phyloP scores from a whole-genome alignment of 2,113 vertebrate genomes.

The Diadophis punctatus region DNA sequence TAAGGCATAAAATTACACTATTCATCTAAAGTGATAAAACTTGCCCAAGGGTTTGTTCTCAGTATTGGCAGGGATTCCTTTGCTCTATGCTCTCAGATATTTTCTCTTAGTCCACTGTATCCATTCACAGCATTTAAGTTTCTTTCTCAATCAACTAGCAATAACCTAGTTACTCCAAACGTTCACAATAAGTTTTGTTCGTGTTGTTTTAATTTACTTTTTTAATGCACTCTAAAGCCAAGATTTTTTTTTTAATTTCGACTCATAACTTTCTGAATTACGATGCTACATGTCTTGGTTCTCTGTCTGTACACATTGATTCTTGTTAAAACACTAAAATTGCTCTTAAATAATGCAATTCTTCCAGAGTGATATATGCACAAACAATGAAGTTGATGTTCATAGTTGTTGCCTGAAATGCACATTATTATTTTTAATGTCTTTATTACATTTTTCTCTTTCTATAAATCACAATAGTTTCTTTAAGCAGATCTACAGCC shows the following conservation, averaged over 20 bases:
- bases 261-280: not conserved
- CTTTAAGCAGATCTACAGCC: too few species aligned
- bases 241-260: too few species aligned
- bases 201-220: not conserved
- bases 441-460: too few species aligned
- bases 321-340: conserved; percentile 8
- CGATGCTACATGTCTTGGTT: not conserved
- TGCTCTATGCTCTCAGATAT: not conserved
- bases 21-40: not conserved
- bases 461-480: too few species aligned
- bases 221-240: not conserved
- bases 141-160: not conserved
- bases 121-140: not conserved
- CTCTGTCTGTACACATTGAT: not conserved
- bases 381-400: not conserved
- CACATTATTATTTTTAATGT: too few species aligned
- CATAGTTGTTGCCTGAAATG: not conserved
- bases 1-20: not conserved
- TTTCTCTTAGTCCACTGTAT: not conserved
- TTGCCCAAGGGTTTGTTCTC: not conserved
- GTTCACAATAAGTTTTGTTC: not conserved
- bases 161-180: not conserved
- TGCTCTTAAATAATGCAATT: conserved; percentile 13
- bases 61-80: not conserved
- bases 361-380: not conserved